These are phyloP conservation scores for Onychorhynchus coronatus DNA, from an alignment of 2,113 vertebrate species.

Conservation along the genomic window DNA sequence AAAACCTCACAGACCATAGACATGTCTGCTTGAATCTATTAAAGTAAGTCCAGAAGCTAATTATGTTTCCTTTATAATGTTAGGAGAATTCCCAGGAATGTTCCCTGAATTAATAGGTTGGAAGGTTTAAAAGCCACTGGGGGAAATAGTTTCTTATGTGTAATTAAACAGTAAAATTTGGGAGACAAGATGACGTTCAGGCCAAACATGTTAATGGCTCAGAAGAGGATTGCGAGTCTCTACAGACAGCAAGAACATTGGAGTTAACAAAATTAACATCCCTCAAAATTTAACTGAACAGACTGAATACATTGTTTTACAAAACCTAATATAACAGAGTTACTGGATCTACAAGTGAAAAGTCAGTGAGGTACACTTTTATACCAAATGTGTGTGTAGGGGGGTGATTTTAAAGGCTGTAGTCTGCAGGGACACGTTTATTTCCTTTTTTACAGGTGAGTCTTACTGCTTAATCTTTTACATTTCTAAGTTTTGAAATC, in stretches of 20 bases:
- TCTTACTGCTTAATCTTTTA: not conserved
- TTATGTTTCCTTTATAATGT: not conserved
- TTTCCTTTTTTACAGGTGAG: not conserved
- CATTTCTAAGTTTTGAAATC: not conserved
- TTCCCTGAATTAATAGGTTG: not conserved
- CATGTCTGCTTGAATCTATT: not conserved
- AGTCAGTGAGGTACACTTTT: not conserved
- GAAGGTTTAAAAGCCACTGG: conserved; percentile 4
- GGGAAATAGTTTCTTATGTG: not conserved
- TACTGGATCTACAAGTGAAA: not conserved
- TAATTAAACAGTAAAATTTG: conserved; percentile 41
- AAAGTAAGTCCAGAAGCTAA: not conserved
- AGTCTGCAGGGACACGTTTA: not conserved
- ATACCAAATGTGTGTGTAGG: not conserved
- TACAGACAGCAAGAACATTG: not conserved
- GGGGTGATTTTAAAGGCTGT: not conserved
- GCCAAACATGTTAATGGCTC: not conserved
- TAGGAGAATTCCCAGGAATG: not conserved
- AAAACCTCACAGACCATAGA: not conserved
- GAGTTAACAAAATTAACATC: conserved; percentile 1
- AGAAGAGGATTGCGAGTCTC: not conserved
- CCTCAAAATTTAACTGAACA: not conserved
- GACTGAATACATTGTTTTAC: not conserved
- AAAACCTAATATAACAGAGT: not conserved
- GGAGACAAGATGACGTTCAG: not conserved